phyloP scores from a whole-genome alignment of 2,797 vertebrate genomes.

The Microhierax caerulescens region DNA sequence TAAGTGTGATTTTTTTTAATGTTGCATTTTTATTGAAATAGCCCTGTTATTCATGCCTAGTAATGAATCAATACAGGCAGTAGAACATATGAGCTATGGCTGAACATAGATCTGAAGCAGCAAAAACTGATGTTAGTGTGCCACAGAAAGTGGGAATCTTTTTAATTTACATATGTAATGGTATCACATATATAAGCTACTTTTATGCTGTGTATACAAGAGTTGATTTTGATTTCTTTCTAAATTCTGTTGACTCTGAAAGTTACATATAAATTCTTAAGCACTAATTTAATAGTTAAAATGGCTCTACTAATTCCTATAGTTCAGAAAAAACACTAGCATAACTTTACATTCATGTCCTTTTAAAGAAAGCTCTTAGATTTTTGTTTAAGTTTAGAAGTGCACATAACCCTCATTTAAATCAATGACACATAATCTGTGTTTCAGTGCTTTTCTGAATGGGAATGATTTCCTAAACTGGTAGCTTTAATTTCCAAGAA shows the following conservation, averaged over 20 bases:
- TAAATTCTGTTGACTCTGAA: background rate
- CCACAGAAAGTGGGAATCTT: background rate
- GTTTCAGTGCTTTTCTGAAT: background rate
- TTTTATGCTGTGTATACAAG: background rate
- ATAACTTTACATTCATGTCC: background rate
- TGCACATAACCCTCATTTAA: background rate
- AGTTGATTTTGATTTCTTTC: background rate
- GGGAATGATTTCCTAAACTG: background rate
- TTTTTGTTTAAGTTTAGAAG: background rate
- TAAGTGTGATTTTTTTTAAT: background rate
- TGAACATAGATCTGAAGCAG: background rate
- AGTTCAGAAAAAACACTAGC: background rate
- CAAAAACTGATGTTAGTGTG: background rate
- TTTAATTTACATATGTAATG: background rate
- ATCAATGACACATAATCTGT: background rate
- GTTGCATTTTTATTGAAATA: constrained; percentile 23
- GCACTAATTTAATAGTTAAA: background rate
- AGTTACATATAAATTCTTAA: background rate
- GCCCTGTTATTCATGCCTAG: background rate
- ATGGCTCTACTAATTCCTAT: background rate
- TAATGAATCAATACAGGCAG: background rate
- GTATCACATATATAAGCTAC: background rate
- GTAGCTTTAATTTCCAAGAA: background rate
- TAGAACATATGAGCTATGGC: background rate
- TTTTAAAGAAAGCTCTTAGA: background rate